phyloP scores from a whole-genome alignment of 1,140 invertebrate genomes.

The Mamestra configurata region DNA sequence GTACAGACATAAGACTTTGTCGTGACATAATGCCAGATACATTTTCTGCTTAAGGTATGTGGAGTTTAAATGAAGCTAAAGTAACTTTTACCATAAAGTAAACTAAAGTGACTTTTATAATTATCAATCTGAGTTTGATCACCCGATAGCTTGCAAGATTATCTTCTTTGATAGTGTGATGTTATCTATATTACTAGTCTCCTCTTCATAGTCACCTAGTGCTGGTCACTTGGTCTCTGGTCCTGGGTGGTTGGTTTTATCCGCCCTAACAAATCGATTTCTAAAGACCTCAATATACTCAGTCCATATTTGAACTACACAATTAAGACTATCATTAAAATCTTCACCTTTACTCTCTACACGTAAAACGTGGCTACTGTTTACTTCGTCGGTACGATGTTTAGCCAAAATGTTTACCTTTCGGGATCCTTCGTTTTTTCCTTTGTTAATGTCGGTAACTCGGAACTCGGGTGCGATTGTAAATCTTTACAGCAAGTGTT shows the following conservation, averaged over 20 bases:
- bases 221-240: too few species aligned
- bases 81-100: neutral
- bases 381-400: slow-evolving; percentile 24
- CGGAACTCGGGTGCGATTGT: slow-evolving; percentile 62
- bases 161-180: too few species aligned
- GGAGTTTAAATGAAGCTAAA: neutral
- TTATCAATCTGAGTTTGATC: too few species aligned
- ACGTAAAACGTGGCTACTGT: slow-evolving; percentile 32
- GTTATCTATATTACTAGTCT: too few species aligned
- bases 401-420: slow-evolving; percentile 75
- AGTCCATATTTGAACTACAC: neutral
- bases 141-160: too few species aligned
- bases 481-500: slow-evolving; percentile 65
- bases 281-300: neutral
- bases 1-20: neutral
- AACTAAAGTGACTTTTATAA: neutral
- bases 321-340: neutral
- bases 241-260: too few species aligned
- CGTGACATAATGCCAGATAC: neutral
- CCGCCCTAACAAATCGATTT: neutral
- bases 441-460: slow-evolving; percentile 72
- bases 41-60: neutral
- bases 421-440: slow-evolving; percentile 80
- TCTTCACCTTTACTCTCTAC: slow-evolving; percentile 5
- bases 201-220: too few species aligned